Percentiles rank a stretch among this genome's conserved stretches.
Conservation (phyloP, 2,888 invertebrate species). For the Drosophila prostipennis region DNA sequence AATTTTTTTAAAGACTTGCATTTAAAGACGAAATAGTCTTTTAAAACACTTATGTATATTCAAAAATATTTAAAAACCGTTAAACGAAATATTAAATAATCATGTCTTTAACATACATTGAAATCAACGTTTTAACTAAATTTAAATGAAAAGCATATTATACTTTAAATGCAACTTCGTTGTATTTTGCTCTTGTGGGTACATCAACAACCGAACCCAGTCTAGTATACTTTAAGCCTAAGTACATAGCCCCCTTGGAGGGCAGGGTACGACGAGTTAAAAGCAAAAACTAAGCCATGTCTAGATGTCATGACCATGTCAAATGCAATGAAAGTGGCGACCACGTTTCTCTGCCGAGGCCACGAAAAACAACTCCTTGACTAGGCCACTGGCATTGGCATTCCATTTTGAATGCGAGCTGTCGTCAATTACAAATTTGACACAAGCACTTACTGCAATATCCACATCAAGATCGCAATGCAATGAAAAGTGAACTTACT, state of each 20-base stretch:
- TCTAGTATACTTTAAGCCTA: background rate
- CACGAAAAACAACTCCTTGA: slow-evolving; percentile 23
- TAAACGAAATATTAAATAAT: no score
- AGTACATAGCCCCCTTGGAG: background rate
- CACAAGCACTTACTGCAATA: slow-evolving; percentile 60
- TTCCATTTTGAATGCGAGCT: slow-evolving; percentile 28
- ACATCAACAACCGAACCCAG: background rate
- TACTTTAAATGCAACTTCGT: no score
- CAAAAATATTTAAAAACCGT: no score
- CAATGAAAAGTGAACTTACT: slow-evolving; percentile 73
- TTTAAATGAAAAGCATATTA: no score
- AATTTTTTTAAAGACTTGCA: no score
- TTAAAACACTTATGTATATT: no score
- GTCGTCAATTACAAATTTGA: slow-evolving; percentile 71
- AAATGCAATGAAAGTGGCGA: slow-evolving; percentile 67
- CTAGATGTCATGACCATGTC: slow-evolving; percentile 71
- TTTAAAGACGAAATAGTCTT: no score
- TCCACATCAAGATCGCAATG: slow-evolving; percentile 35
- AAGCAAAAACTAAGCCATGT: slow-evolving; percentile 37
- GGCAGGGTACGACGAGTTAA: slow-evolving; percentile 11
- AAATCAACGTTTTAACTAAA: no score
- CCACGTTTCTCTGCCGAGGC: slow-evolving; percentile 37
- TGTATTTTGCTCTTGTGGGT: no score
- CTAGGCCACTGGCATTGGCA: slow-evolving; percentile 28
- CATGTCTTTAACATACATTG: no score